Percentiles rank a stretch among this genome's conserved stretches.
phyloP scores from a whole-genome alignment of 2,888 invertebrate genomes.

The Oxystoma pomonae region DNA sequence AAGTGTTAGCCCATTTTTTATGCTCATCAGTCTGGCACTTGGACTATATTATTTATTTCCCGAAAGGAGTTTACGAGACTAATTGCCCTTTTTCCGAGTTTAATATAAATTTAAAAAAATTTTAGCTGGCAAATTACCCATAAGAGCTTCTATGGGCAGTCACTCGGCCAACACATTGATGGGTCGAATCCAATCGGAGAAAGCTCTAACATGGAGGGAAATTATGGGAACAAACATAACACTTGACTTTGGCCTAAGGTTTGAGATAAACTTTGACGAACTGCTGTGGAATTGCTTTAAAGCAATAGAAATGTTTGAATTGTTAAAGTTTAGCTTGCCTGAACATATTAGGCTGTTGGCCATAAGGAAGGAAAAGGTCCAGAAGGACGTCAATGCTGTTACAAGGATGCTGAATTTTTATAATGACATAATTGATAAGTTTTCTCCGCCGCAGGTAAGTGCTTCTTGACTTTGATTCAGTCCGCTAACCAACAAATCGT shows the following conservation, averaged over 20 bases:
- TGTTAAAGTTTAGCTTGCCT: constrained; percentile 59
- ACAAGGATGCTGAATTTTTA: constrained; percentile 59
- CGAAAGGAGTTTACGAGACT: no score
- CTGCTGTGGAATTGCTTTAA: constrained; percentile 64
- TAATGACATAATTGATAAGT: constrained; percentile 58
- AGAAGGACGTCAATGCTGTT: constrained; percentile 61
- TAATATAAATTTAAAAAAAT: no score
- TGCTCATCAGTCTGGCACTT: no score
- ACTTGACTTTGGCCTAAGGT: constrained; percentile 63
- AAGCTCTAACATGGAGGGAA: constrained; percentile 61
- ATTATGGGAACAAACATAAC: constrained; percentile 63
- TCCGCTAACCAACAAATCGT: no score
- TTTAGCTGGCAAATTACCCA: constrained; percentile 18
- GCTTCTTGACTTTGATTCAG: no score
- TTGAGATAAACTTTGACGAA: constrained; percentile 62
- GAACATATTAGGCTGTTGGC: constrained; percentile 52
- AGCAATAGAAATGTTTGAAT: constrained; percentile 72
- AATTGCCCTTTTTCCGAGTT: no score
- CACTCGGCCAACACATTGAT: constrained; percentile 24
- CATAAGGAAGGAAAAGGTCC: constrained; percentile 60
- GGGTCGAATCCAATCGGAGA: constrained; percentile 37
- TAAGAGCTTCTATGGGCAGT: constrained; percentile 14
- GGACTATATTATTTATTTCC: no score
- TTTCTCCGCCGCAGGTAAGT: constrained; percentile 67
- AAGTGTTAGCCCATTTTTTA: no score